Conservation (phyloP, 2,888 invertebrate genomes). For the Ornithoptera priamus region DNA sequence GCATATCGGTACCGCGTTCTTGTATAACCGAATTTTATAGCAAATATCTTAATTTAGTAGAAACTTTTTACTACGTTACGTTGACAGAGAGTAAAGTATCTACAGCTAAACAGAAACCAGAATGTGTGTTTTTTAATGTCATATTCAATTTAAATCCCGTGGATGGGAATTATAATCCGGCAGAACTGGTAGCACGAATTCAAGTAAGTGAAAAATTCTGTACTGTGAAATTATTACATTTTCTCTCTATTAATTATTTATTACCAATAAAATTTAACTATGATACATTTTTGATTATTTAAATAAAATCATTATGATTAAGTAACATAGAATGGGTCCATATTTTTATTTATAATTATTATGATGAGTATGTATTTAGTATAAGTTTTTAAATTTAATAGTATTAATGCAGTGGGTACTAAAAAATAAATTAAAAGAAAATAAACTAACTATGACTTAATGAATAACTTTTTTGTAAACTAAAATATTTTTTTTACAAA, state of each 20-base stretch:
- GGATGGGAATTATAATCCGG: constrained; percentile 65
- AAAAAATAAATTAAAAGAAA: no score
- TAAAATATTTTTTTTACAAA: no score
- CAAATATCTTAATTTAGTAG: constrained; percentile 72
- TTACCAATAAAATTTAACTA: background rate
- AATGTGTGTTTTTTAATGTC: constrained; percentile 69
- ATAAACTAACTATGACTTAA: no score
- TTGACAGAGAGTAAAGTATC: constrained; percentile 64
- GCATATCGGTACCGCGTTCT: constrained; percentile 69
- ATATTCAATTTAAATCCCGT: constrained; percentile 67
- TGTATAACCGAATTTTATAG: constrained; percentile 67
- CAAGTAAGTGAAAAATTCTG: constrained; percentile 54
- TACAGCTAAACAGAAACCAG: constrained; percentile 56
- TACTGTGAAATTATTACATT: background rate
- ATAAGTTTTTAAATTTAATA: no score
- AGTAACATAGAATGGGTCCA: no score
- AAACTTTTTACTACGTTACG: constrained; percentile 77
- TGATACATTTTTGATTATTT: no score
- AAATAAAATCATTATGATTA: no score
- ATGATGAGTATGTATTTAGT: no score
- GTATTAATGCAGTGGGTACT: no score
- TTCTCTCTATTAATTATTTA: background rate
- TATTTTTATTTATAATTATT: no score
- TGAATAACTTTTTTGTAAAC: no score
- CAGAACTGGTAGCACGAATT: constrained; percentile 65